A percentile compares a stretch with the other conserved stretches of the same genome.
These are phyloP conservation scores for Oryzias curvinotus DNA, from an alignment of 2,113 vertebrate species.

Conservation along the genomic window DNA sequence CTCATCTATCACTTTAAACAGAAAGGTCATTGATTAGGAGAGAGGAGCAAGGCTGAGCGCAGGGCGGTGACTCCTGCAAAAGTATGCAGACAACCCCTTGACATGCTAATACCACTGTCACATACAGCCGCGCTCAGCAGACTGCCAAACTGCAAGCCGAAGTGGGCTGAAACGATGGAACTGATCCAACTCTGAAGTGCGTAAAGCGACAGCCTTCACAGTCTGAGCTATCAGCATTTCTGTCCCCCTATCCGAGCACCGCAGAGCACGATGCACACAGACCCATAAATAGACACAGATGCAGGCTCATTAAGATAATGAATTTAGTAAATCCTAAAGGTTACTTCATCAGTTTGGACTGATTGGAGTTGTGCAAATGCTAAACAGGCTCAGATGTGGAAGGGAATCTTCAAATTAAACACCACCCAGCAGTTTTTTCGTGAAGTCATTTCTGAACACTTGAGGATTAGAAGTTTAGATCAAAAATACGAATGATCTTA, in stretches of 20 bases:
- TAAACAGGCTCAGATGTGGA: too few relatives aligned
- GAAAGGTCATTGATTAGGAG: slow-evolving; percentile 73
- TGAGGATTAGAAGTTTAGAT: too few relatives aligned
- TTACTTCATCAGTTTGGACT: too few relatives aligned
- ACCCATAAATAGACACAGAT: too few relatives aligned
- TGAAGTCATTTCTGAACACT: too few relatives aligned
- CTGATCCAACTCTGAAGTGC: slow-evolving; percentile 19
- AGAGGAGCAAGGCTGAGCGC: slow-evolving; percentile 36
- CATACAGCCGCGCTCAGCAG: slow-evolving; percentile 41
- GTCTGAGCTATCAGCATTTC: not conserved
- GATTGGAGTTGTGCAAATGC: too few relatives aligned
- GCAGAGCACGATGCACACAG: too few relatives aligned
- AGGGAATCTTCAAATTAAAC: too few relatives aligned
- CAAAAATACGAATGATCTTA: too few relatives aligned
- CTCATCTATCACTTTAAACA: slow-evolving; percentile 70
- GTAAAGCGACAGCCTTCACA: slow-evolving; percentile 9
- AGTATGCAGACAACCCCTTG: slow-evolving; percentile 46
- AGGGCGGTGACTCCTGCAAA: slow-evolving; percentile 32
- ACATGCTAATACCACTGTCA: slow-evolving; percentile 48
- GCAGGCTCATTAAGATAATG: too few relatives aligned
- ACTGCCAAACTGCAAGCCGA: slow-evolving; percentile 24
- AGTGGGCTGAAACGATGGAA: slow-evolving; percentile 14
- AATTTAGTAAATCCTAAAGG: too few relatives aligned
- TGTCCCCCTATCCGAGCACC: not conserved
- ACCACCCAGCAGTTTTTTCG: too few relatives aligned